Conservation (phyloP, 2,113 vertebrate species). For the Lagopus leucura region DNA sequence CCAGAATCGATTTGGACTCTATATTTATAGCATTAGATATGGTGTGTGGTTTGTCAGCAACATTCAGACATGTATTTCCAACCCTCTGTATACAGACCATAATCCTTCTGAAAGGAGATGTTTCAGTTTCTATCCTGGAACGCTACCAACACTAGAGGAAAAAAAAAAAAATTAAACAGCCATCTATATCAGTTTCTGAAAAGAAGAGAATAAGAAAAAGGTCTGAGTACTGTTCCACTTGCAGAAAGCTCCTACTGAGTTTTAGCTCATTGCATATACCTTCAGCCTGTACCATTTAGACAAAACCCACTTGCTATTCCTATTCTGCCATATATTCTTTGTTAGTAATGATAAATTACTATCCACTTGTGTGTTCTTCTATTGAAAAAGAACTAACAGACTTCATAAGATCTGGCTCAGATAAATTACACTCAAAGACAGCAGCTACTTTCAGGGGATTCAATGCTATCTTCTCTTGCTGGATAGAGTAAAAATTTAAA, state of each 20-base stretch:
- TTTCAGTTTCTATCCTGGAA: not conserved
- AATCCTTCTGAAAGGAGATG: not conserved
- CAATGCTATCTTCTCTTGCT: not conserved
- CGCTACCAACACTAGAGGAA: not conserved
- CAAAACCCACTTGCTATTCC: not conserved
- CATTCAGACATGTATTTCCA: not conserved
- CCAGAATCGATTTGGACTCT: not conserved
- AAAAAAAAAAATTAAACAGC: not conserved
- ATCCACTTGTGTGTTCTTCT: not conserved
- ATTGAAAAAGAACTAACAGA: not conserved
- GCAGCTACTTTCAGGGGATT: not conserved
- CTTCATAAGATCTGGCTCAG: not conserved
- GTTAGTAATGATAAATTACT: not conserved
- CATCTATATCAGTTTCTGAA: not conserved
- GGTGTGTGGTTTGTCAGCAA: not conserved
- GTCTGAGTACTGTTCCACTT: not conserved
- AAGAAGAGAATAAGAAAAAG: not conserved
- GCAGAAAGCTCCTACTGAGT: not conserved
- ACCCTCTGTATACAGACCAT: not conserved
- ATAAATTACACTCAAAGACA: not conserved
- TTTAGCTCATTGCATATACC: not conserved
- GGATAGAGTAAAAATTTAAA: not conserved
- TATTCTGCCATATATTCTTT: not conserved
- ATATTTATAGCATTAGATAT: not conserved
- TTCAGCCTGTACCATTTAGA: not conserved